These are phyloP conservation scores for Nomada goodeniana DNA, from an alignment of 2,888 invertebrate species.

Conservation along the genomic window DNA sequence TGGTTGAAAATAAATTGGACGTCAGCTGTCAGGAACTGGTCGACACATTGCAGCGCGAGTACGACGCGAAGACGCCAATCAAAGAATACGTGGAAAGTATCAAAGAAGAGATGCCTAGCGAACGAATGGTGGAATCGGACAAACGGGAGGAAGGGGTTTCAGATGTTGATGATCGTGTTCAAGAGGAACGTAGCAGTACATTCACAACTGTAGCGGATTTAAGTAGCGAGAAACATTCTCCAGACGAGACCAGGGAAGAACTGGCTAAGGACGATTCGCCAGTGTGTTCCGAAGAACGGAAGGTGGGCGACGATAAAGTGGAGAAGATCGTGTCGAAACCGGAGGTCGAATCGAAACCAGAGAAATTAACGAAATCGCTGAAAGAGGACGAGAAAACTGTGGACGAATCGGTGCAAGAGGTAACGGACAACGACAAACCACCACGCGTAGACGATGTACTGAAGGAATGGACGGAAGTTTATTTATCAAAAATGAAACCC, in stretches of 20 bases:
- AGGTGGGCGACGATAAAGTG: not conserved
- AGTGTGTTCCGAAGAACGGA: not conserved
- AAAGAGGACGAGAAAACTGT: slow-evolving; percentile 20
- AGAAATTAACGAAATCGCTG: slow-evolving; percentile 21
- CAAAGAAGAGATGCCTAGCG: slow-evolving; percentile 27
- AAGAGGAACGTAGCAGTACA: not conserved
- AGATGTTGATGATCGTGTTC: not conserved
- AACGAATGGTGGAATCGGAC: slow-evolving; percentile 46
- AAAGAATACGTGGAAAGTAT: slow-evolving; percentile 72
- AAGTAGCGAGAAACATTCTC: not conserved
- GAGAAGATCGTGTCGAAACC: not conserved
- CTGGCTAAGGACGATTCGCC: not conserved
- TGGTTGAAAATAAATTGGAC: slow-evolving; percentile 81
- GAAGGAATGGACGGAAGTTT: slow-evolving; percentile 70
- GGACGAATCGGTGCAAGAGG: slow-evolving; percentile 23
- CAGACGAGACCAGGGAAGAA: not conserved
- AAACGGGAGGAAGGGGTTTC: slow-evolving; percentile 3
- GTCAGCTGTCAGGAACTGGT: slow-evolving; percentile 81
- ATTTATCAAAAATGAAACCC: slow-evolving; percentile 67
- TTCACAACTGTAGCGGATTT: not conserved
- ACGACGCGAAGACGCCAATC: slow-evolving; percentile 80
- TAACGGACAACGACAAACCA: slow-evolving; percentile 72
- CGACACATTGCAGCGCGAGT: slow-evolving; percentile 80
- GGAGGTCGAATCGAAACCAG: slow-evolving; percentile 10
- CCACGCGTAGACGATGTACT: slow-evolving; percentile 66